phyloP scores from a whole-genome alignment of 2,888 invertebrate genomes.

The Glyphotaelius pellucidus region DNA sequence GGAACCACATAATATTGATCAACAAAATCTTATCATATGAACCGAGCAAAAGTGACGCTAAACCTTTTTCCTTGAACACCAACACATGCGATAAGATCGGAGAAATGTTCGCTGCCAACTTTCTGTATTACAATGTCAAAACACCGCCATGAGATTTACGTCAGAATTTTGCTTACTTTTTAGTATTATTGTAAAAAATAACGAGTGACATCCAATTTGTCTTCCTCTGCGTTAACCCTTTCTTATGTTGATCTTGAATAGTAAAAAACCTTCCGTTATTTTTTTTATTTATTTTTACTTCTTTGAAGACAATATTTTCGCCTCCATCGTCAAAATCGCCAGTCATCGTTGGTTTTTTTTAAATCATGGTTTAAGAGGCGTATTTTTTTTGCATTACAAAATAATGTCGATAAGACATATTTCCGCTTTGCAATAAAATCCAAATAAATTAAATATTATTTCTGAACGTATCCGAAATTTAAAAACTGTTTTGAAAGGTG shows the following conservation, averaged over 20 bases:
- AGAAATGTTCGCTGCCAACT: not conserved
- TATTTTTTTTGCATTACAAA: too few relatives aligned
- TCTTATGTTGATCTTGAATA: not conserved
- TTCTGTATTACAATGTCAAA: not conserved
- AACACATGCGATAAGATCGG: not conserved
- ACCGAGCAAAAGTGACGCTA: not conserved
- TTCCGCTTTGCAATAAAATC: too few relatives aligned
- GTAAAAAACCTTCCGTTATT: not conserved
- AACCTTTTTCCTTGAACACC: not conserved
- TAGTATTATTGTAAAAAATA: not conserved
- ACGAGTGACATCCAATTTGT: not conserved
- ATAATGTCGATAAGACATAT: too few relatives aligned
- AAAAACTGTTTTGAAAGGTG: too few relatives aligned
- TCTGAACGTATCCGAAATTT: too few relatives aligned
- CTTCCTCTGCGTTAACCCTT: not conserved
- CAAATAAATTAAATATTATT: too few relatives aligned
- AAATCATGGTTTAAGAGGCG: too few relatives aligned
- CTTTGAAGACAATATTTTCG: not conserved
- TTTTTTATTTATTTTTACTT: not conserved
- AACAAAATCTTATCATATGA: not conserved
- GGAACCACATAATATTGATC: not conserved
- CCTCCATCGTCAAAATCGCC: too few relatives aligned
- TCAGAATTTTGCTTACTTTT: not conserved
- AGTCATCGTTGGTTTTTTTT: too few relatives aligned
- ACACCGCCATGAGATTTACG: not conserved